Evolutionary conservation across 1,140 invertebrate species (phyloP).

Genomic region (Brachionus asplanchnoidis): DNA sequence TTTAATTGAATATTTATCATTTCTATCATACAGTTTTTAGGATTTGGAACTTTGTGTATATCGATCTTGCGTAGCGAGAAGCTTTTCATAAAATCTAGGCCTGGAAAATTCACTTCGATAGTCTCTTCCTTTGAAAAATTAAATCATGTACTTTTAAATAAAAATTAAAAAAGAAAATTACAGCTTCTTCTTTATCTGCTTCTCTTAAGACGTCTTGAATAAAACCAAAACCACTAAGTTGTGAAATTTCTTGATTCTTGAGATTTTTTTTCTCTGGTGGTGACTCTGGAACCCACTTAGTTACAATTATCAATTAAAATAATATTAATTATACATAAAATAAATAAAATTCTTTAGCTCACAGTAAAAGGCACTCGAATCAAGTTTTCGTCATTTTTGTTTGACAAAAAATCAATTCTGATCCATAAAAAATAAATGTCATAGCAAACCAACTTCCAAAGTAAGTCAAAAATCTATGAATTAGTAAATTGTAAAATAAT

Average conservation of each 20-base stretch:
- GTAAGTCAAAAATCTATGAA: slow-evolving; percentile 51
- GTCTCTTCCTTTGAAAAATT: neutral
- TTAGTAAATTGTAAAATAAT: neutral
- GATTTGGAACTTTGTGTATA: slow-evolving; percentile 43
- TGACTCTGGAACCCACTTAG: slow-evolving; percentile 54
- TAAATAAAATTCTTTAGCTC: neutral
- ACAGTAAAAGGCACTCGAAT: slow-evolving; percentile 53
- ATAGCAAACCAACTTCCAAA: slow-evolving; percentile 54
- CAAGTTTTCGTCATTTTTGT: slow-evolving; percentile 49
- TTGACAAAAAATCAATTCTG: slow-evolving; percentile 52
- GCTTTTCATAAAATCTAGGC: slow-evolving; percentile 51
- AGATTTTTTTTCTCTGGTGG: slow-evolving; percentile 49
- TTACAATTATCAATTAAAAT: neutral
- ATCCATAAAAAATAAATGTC: slow-evolving; percentile 57
- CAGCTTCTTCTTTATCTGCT: neutral
- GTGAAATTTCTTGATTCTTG: slow-evolving; percentile 47
- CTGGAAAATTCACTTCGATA: slow-evolving; percentile 48
- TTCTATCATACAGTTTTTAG: slow-evolving; percentile 53
- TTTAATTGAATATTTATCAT: slow-evolving; percentile 53
- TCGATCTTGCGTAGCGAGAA: slow-evolving; percentile 45
- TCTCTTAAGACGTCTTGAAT: slow-evolving; percentile 44
- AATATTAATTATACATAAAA: neutral
- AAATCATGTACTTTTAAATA: slow-evolving; percentile 29
- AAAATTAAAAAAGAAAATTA: neutral
- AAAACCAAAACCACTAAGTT: slow-evolving; percentile 51